phyloP scores from a whole-genome alignment of 2,888 invertebrate species.

The Hypomecis atomaria region DNA sequence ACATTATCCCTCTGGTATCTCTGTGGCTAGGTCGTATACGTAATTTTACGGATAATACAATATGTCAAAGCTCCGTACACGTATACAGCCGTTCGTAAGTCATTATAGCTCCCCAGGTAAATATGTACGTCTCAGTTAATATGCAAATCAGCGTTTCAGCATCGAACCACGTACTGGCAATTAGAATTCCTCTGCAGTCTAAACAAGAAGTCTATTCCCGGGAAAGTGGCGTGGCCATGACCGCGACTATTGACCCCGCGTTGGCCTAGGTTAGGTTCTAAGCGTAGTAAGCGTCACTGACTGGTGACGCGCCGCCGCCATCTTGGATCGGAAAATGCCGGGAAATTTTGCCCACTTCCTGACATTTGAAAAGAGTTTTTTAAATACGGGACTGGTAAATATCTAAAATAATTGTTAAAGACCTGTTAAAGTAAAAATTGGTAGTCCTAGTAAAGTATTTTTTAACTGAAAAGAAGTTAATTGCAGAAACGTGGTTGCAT shows the following conservation, averaged over 20 bases:
- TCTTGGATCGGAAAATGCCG: slow-evolving; percentile 56
- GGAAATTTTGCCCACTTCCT: slow-evolving; percentile 45
- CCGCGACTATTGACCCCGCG: slow-evolving; percentile 79
- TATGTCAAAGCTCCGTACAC: too few relatives aligned
- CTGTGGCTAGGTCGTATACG: too few relatives aligned
- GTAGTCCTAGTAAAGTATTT: too few relatives aligned
- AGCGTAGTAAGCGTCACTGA: slow-evolving; percentile 63
- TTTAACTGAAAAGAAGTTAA: too few relatives aligned
- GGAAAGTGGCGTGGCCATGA: slow-evolving; percentile 78
- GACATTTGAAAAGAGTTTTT: slow-evolving; percentile 1
- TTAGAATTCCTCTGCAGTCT: slow-evolving; percentile 70
- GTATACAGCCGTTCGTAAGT: too few relatives aligned
- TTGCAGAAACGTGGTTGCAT: too few relatives aligned
- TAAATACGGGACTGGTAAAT: background rate
- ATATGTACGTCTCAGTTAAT: slow-evolving; percentile 1
- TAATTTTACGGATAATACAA: too few relatives aligned
- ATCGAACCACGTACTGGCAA: slow-evolving; percentile 43
- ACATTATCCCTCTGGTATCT: too few relatives aligned
- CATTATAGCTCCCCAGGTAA: too few relatives aligned
- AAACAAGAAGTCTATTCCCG: slow-evolving; percentile 72
- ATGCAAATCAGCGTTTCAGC: slow-evolving; percentile 15
- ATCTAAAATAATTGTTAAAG: too few relatives aligned
- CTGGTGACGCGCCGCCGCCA: slow-evolving; percentile 67
- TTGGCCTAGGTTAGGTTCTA: slow-evolving; percentile 78
- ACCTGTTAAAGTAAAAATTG: too few relatives aligned